Base-by-base conservation (phyloP, 2,113 vertebrate genomes). In the Trachemys scripta region DNA sequence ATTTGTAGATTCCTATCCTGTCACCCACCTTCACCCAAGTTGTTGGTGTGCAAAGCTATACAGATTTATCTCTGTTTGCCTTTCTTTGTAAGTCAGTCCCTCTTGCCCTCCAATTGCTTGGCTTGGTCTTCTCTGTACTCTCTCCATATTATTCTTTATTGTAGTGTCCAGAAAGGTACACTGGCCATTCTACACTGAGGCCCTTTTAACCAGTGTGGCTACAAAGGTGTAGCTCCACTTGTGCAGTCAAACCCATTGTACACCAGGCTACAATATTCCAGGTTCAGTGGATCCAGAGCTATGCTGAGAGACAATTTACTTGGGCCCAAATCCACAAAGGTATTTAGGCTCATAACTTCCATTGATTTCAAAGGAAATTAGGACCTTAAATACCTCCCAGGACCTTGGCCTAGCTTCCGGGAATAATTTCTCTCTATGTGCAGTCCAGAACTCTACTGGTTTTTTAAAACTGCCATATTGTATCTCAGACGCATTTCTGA, bases 111-210 rank as follows among this genome's bases (percentile, higher is more conserved):
- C 22, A 54, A 9, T 50, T n/a, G 78, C 45, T 80, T 75, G 19
- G 62, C 12, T 57, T 25, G 51, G 27, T 82, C 19, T 49, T 54
- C 50, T 56, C 75, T 56, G 22, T 56, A 54, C 57, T 22, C 38
- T 65, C 27, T 51, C 65, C 22, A 20, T n/a, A 56, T 54, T 35
- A 42, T 59, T 49, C 87, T 88, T 59, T 88, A 76, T 22, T 17
- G 11, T 53, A 82, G 87, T 86, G 56, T 16, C 38, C 87, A 95
- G 78, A 88, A 93, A 84, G 47, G 24, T 94, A 94, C 69, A 89
- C 42, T 78, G 75, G 56, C 72, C 0, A 80, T 19, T 35, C 49
- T 95, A 85, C 57, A 79, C 90, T 86, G 78, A 38, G 35, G 24
- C 81, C 56, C 89, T 90, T 76, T 92, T 82, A 92, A 57, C 56